These are phyloP conservation scores for Temnothorax ravouxi DNA, from an alignment of 2,888 invertebrate genomes.

Conservation along the genomic window DNA sequence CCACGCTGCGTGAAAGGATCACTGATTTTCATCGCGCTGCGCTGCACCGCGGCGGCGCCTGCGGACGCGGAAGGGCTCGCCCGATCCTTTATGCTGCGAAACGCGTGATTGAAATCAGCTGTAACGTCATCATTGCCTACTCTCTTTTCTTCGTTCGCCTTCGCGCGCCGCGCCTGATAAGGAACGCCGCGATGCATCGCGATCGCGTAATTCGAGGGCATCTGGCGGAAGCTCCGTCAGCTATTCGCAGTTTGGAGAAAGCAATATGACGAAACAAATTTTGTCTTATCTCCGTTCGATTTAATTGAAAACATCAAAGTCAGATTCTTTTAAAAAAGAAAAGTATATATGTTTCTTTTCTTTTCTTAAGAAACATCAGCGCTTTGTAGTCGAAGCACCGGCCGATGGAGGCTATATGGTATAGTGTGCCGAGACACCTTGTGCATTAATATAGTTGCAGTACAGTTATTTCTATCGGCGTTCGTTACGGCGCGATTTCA, in stretches of 20 bases:
- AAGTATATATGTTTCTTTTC: not conserved
- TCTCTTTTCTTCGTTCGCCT: slow-evolving; percentile 1
- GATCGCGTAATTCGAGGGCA: slow-evolving; percentile 48
- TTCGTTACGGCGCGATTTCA: slow-evolving; percentile 52
- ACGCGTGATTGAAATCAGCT: slow-evolving; percentile 65
- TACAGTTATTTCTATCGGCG: slow-evolving; percentile 54
- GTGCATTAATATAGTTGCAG: slow-evolving; percentile 36
- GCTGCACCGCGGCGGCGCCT: slow-evolving; percentile 51
- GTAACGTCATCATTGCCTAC: slow-evolving; percentile 64
- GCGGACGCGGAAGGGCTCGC: slow-evolving; percentile 61
- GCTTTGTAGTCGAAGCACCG: not conserved
- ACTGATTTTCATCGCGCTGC: slow-evolving; percentile 59
- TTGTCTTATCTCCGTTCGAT: not conserved
- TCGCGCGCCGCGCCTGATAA: slow-evolving; percentile 42
- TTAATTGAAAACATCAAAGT: not conserved
- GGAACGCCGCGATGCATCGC: slow-evolving; percentile 45
- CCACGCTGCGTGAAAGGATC: slow-evolving; percentile 60
- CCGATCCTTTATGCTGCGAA: slow-evolving; percentile 56
- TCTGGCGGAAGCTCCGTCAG: not conserved
- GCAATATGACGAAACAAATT: not conserved
- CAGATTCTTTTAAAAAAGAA: not conserved
- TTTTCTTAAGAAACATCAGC: not conserved
- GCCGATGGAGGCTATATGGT: not conserved
- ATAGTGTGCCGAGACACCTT: slow-evolving; percentile 8
- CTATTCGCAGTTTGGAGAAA: slow-evolving; percentile 2